Conservation (phyloP, 1,140 invertebrate genomes). For the Oryzaephilus surinamensis region DNA sequence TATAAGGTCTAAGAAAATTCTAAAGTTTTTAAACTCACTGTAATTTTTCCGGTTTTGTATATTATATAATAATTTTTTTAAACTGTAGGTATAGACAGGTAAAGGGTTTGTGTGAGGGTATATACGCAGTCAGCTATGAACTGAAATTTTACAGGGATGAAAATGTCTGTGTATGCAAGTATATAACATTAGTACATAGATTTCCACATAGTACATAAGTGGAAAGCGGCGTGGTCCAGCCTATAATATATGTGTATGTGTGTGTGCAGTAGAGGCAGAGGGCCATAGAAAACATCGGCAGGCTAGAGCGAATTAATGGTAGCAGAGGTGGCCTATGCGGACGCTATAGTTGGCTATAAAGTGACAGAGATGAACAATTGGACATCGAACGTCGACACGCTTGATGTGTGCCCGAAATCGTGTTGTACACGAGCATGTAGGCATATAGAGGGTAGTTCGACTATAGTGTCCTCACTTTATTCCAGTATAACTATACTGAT, state of each 20-base stretch:
- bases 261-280: conserved; percentile 7
- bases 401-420: no score
- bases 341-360: no score
- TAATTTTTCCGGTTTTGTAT: conserved; percentile 15
- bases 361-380: no score
- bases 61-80: conserved; percentile 15
- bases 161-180: conserved; percentile 18
- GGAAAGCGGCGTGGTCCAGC: conserved; percentile 15
- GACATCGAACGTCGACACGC: no score
- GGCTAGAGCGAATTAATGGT: no score
- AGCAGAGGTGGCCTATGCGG: no score
- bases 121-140: conserved; percentile 37
- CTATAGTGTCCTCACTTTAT: no score
- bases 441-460: no score
- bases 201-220: conserved; percentile 23
- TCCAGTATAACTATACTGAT: no score
- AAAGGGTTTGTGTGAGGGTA: conserved; percentile 34
- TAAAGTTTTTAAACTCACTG: conserved; percentile 18
- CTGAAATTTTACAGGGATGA: conserved; percentile 33
- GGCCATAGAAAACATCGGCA: conserved; percentile 3
- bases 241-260: conserved; percentile 1
- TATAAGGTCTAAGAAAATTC: no score
- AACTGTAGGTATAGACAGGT: conserved; percentile 38
- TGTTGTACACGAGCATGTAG: no score
- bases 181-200: conserved; percentile 22